Evolutionary conservation across 2,888 invertebrate species (phyloP).

Genomic region (Xestia sexstrigata): DNA sequence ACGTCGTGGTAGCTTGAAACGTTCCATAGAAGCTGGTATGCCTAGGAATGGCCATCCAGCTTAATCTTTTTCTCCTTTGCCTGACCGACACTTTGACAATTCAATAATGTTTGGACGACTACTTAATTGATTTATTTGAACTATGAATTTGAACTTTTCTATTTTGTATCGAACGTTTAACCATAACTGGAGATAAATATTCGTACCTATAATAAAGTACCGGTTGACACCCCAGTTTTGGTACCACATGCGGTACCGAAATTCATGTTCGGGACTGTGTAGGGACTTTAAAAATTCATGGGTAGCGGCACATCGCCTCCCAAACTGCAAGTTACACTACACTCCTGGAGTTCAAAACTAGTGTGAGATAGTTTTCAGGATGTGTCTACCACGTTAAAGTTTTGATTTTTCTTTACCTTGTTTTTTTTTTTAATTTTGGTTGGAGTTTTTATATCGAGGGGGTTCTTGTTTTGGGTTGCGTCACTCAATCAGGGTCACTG

Average conservation of each 20-base stretch:
- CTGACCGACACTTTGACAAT: neutral
- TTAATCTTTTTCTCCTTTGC: too few species aligned
- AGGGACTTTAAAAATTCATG: slow-evolving; percentile 36
- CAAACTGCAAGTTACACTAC: slow-evolving; percentile 17
- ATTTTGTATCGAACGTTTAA: neutral
- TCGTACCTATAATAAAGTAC: neutral
- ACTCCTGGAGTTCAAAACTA: slow-evolving; percentile 8
- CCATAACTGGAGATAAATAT: neutral
- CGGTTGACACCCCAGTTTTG: neutral
- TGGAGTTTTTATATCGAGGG: neutral
- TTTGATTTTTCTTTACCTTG: neutral
- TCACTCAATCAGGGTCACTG: neutral
- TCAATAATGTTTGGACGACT: neutral
- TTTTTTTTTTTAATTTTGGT: neutral
- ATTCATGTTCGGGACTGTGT: slow-evolving; percentile 14
- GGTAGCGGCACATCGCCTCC: neutral
- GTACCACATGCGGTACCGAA: slow-evolving; percentile 9
- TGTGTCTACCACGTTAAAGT: neutral
- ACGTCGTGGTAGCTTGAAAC: neutral
- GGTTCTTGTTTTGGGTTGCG: neutral
- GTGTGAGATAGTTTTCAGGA: slow-evolving; percentile 20
- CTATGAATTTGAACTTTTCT: neutral
- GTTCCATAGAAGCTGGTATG: neutral
- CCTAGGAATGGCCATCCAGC: neutral
- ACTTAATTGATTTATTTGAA: neutral